Percentiles rank a stretch among this genome's conserved stretches.
phyloP scores from a whole-genome alignment of 2,113 vertebrate genomes.

The Thoracochromis brauschi region DNA sequence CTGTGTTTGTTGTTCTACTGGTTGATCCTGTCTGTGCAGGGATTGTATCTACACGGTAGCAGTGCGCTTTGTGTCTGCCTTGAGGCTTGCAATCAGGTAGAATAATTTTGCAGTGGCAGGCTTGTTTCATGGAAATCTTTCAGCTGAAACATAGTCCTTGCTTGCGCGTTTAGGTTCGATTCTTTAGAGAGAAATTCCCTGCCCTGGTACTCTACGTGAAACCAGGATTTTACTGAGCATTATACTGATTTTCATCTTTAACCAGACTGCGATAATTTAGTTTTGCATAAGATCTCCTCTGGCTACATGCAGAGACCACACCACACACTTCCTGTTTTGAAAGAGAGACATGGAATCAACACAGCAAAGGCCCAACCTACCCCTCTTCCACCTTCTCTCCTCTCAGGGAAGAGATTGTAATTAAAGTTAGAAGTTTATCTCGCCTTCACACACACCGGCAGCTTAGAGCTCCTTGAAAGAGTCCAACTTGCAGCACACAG shows the following conservation, averaged over 20 bases:
- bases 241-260: constrained; percentile 17
- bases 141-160: not conserved
- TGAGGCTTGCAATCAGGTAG: not conserved
- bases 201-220: not conserved
- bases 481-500: constrained; percentile 39
- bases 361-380: not conserved
- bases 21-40: constrained; percentile 23
- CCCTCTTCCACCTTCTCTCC: constrained; percentile 14
- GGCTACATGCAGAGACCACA: not conserved
- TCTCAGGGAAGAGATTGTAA: constrained; percentile 69
- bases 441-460: constrained; percentile 72
- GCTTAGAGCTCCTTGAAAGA: constrained; percentile 79
- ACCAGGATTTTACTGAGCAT: not conserved
- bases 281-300: not conserved
- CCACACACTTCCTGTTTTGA: constrained; percentile 28
- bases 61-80: constrained; percentile 9
- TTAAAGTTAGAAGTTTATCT: constrained; percentile 81
- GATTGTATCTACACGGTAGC: not conserved
- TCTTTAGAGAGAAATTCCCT: not conserved
- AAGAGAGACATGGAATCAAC: not conserved
- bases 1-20: constrained; percentile 12
- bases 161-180: not conserved
- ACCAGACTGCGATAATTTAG: not conserved
- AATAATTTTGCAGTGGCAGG: constrained; percentile 11
- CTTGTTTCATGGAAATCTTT: not conserved